Base-by-base conservation (phyloP, 1,140 invertebrate genomes). In the Luehdorfia chinensis region DNA sequence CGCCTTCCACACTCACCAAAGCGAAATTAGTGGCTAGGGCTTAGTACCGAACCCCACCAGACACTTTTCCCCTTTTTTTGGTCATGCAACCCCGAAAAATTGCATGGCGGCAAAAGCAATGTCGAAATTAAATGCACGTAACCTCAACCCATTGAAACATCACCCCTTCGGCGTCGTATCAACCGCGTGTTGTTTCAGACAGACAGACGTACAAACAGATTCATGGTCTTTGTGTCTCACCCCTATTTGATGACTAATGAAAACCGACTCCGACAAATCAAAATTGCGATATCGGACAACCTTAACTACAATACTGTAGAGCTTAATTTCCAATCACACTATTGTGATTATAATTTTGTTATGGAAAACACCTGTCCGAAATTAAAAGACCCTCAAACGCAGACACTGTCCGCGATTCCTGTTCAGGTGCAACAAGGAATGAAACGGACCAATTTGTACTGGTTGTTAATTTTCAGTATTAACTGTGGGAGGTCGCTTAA, bases 141-240 rank as follows among this genome's bases (percentile, higher is more conserved):
- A 41, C 51, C 27, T 50, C 44, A 11, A n/a, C 33, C 50, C 50
- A 69, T 74, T 71, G 64, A 75, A 66, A 51, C 34, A 39, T 61
- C 53, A 57, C 63, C 71, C 75, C 68, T 75, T 66, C 62, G 59
- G 65, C 55, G 55, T 53, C 59, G 55, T 71, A 80, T 72, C 76
- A 72, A 66, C 59, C 64, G 67, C 59, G 55, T 74, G 70, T 75
- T 80, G 70, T 71, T 78, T 57, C 74, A 78, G 63, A 70, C 68
- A 72, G 62, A 75, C 73, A 59, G 65, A 68, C 73, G 59, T 50
- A 77, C 70, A 75, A 66, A 76, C 69, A 65, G 53, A 65, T 59
- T 57, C 57, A 54, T 68, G 60, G 53, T 62, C 59, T 64, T 68
- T 73, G 67, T 75, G 57, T 59, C 56, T 45, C 60, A 68, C 68